Conservation (phyloP, 2,113 vertebrate species). For the Ptilonorhynchus violaceus region DNA sequence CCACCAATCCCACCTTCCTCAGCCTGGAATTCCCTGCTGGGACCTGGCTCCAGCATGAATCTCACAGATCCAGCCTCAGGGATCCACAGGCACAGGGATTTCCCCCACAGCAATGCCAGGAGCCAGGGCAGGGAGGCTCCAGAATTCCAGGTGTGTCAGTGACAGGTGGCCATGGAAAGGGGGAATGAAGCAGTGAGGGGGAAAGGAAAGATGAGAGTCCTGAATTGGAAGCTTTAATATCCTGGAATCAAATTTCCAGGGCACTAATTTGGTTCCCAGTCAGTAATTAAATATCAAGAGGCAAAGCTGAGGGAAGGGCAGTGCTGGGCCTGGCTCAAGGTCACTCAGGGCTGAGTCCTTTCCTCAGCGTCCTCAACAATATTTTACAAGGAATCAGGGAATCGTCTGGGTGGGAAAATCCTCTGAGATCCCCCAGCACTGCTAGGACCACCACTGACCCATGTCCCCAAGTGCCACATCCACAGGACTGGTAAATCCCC, state of each 20-base stretch:
- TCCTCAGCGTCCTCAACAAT: neutral
- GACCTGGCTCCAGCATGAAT: neutral
- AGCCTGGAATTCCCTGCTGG: neutral
- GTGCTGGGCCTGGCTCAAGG: neutral
- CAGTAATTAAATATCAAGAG: neutral
- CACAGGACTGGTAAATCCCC: neutral
- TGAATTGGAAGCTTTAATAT: accelerated
- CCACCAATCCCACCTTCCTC: neutral
- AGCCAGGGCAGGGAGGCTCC: neutral
- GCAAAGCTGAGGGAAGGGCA: neutral
- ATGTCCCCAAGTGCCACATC: neutral
- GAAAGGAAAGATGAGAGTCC: neutral
- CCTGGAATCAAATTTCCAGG: neutral
- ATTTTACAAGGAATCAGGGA: neutral
- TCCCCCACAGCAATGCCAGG: neutral
- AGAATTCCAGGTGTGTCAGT: neutral
- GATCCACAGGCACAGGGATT: neutral
- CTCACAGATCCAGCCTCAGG: neutral
- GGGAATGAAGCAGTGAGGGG: neutral
- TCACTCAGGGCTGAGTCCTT: neutral
- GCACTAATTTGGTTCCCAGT: neutral
- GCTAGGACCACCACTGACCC: neutral
- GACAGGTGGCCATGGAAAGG: accelerated
- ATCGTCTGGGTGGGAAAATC: neutral
- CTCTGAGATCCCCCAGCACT: neutral